These are phyloP conservation scores for Cynocephalus volans DNA, from an alignment of 2,113 vertebrate species.

Conservation along the genomic window DNA sequence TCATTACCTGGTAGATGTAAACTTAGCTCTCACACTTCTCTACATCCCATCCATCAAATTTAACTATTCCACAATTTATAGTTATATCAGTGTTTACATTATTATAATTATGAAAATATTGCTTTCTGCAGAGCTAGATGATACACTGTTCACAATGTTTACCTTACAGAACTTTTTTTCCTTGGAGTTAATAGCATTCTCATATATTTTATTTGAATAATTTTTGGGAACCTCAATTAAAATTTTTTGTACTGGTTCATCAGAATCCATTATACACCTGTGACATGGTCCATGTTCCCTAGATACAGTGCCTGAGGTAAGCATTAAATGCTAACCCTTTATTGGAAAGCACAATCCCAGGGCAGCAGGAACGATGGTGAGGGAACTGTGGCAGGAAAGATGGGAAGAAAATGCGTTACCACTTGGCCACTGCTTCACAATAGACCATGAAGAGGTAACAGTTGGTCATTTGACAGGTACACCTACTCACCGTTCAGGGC, in stretches of 20 bases:
- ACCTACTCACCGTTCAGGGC: not conserved
- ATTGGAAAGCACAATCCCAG: not conserved
- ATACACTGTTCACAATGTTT: not conserved
- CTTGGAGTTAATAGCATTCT: not conserved
- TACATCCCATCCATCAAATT: not conserved
- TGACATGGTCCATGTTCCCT: not conserved
- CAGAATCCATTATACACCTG: not conserved
- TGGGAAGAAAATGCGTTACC: not conserved
- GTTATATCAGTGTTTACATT: conserved; percentile 25
- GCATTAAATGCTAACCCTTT: conserved; percentile 9
- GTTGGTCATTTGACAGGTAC: not conserved
- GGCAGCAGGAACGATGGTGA: not conserved
- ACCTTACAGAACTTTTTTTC: not conserved
- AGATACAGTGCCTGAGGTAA: not conserved
- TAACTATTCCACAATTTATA: not conserved
- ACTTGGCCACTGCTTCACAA: not conserved
- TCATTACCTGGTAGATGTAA: not conserved
- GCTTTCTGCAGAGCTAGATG: not conserved
- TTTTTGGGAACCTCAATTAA: not conserved
- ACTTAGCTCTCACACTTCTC: not conserved
- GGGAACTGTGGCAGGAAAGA: not conserved
- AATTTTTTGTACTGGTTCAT: not conserved
- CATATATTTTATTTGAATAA: not conserved
- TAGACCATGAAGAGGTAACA: not conserved
- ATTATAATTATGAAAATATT: not conserved